Evolutionary conservation across 2,797 vertebrate species (phyloP).

Genomic region (Sandelia bainsii): DNA sequence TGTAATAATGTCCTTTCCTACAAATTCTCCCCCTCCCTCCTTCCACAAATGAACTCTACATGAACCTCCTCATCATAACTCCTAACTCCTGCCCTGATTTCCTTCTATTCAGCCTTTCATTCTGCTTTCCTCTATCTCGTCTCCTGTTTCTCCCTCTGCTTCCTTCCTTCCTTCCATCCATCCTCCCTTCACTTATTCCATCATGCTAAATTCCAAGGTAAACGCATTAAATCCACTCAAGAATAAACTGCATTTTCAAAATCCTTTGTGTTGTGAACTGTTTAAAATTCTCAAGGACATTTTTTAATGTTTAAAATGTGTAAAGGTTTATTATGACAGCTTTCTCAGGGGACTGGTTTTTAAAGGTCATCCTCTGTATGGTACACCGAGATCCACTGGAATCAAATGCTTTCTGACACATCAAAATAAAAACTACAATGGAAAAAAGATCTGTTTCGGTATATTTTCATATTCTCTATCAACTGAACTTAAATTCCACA

Average conservation of each 20-base stretch:
- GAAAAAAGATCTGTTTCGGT: background rate
- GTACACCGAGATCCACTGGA: background rate
- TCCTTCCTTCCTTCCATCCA: background rate
- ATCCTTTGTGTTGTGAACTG: background rate
- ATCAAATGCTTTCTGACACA: slow-evolving; percentile 10
- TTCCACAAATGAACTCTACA: slow-evolving; percentile 59
- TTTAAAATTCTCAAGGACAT: background rate
- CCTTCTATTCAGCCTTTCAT: slow-evolving; percentile 52
- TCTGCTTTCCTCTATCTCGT: slow-evolving; percentile 38
- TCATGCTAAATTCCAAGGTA: background rate
- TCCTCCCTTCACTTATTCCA: slow-evolving; percentile 12
- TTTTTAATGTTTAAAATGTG: background rate
- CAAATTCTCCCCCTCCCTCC: slow-evolving; percentile 3
- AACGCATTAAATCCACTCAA: slow-evolving; percentile 5
- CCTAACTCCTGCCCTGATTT: slow-evolving; percentile 51
- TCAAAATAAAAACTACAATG: background rate
- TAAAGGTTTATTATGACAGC: background rate
- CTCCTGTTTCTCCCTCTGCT: background rate
- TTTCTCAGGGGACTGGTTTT: background rate
- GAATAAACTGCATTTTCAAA: background rate
- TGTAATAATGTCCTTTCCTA: slow-evolving; percentile 29
- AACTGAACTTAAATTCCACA: slow-evolving; percentile 2
- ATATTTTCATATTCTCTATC: background rate
- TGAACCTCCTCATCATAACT: slow-evolving; percentile 54
- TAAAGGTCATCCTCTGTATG: slow-evolving; percentile 20